These are phyloP conservation scores for Clostera curtula DNA, from an alignment of 2,888 invertebrate species.

Conservation along the genomic window DNA sequence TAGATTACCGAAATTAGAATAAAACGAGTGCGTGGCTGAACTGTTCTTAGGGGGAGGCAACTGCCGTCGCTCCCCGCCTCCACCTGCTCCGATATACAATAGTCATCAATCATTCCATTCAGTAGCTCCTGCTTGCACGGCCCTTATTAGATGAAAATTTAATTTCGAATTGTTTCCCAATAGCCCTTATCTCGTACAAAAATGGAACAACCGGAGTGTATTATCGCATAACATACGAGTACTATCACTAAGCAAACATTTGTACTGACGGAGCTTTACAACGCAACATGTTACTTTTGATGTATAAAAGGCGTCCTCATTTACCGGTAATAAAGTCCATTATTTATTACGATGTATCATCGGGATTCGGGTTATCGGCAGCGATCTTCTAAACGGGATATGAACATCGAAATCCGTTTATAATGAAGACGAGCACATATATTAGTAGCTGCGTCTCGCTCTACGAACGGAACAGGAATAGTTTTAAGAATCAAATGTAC, in stretches of 20 bases:
- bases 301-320: constrained; percentile 12
- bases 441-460: constrained; percentile 14
- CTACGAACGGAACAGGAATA: constrained; percentile 22
- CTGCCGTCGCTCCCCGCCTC: constrained; percentile 18
- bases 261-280: constrained; percentile 13
- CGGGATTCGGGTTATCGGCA: constrained; percentile 1
- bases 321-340: constrained; percentile 9
- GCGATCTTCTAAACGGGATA: constrained; percentile 1
- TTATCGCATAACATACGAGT: constrained; percentile 11
- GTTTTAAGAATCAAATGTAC: constrained; percentile 19
- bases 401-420: constrained; percentile 11
- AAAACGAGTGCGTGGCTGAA: constrained; percentile 1
- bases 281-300: constrained; percentile 9
- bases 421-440: constrained; percentile 10
- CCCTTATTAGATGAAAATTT: constrained; percentile 27
- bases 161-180: constrained; percentile 32
- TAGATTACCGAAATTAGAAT: neutral
- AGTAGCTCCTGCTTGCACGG: constrained; percentile 24
- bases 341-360: constrained; percentile 6
- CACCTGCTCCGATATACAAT: constrained; percentile 8
- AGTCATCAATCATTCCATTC: constrained; percentile 36
- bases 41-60: constrained; percentile 4
- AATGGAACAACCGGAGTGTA: constrained; percentile 25
- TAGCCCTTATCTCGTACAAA: constrained; percentile 22
- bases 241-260: constrained; percentile 28